Conservation (phyloP, 2,113 vertebrate genomes). For the Phoenicopterus ruber region DNA sequence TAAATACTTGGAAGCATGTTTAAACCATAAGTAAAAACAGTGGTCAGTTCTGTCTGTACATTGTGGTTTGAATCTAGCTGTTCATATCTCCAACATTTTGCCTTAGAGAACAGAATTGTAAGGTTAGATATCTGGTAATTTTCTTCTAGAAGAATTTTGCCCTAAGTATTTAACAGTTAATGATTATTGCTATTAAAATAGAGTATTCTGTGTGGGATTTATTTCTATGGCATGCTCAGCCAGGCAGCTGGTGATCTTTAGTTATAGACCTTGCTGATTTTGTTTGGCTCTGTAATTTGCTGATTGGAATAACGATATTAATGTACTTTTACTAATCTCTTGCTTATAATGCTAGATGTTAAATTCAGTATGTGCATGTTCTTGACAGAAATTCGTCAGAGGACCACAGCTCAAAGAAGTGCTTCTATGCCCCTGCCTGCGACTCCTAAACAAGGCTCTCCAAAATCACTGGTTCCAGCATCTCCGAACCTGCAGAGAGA, state of each 20-base stretch:
- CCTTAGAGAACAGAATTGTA: neutral
- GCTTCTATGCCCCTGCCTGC: slow-evolving; percentile 59
- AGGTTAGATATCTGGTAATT: neutral
- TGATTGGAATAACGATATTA: neutral
- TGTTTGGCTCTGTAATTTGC: neutral
- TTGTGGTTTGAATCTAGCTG: neutral
- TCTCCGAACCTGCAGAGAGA: slow-evolving; percentile 78
- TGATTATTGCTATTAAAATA: neutral
- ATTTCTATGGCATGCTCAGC: neutral
- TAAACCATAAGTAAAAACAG: neutral
- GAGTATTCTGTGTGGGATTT: neutral
- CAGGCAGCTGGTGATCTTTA: neutral
- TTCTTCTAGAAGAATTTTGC: neutral
- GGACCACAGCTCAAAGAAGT: slow-evolving; percentile 82
- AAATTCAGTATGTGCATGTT: slow-evolving; percentile 23
- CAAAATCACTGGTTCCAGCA: slow-evolving; percentile 67
- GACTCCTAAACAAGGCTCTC: slow-evolving; percentile 67
- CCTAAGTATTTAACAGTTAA: neutral
- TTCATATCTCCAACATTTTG: neutral
- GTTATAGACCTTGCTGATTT: neutral
- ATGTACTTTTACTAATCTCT: neutral
- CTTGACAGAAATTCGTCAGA: slow-evolving; percentile 89
- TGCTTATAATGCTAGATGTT: slow-evolving; percentile 11
- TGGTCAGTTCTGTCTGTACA: neutral
- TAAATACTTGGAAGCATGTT: neutral